phyloP scores from a whole-genome alignment of 2,888 invertebrate genomes.

The Syrphus vitripennis region DNA sequence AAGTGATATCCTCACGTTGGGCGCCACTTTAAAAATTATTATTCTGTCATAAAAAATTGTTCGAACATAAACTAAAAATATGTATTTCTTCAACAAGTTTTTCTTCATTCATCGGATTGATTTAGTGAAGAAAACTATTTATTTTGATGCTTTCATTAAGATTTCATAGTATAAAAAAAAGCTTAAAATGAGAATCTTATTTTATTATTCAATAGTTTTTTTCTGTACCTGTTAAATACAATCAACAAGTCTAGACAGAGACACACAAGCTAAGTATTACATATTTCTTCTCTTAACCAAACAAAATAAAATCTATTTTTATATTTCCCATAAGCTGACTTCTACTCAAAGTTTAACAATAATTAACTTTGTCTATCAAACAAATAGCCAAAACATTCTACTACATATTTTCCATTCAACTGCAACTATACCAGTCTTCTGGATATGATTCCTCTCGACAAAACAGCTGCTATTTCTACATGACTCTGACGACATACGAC shows the following conservation, averaged over 20 bases:
- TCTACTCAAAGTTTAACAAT: neutral
- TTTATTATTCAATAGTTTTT: too few species aligned
- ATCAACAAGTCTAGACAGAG: neutral
- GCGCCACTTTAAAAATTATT: too few species aligned
- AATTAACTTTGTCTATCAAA: constrained; percentile 39
- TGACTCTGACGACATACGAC: constrained; percentile 8
- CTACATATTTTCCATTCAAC: neutral
- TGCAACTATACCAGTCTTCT: constrained; percentile 5
- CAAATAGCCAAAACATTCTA: neutral
- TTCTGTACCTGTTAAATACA: neutral
- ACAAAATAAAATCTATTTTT: neutral
- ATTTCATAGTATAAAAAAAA: too few species aligned
- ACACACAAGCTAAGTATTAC: neutral
- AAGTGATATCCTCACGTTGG: too few species aligned
- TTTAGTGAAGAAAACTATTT: too few species aligned
- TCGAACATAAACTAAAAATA: too few species aligned
- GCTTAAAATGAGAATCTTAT: too few species aligned
- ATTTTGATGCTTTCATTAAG: too few species aligned
- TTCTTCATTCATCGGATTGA: too few species aligned
- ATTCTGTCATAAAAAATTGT: too few species aligned
- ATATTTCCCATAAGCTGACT: neutral
- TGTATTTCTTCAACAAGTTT: too few species aligned
- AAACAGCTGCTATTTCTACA: constrained; percentile 3
- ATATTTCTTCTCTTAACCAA: neutral
- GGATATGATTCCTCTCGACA: neutral